Base-by-base conservation (phyloP, 2,888 invertebrate species). In the Glaucopsyche alexis region DNA sequence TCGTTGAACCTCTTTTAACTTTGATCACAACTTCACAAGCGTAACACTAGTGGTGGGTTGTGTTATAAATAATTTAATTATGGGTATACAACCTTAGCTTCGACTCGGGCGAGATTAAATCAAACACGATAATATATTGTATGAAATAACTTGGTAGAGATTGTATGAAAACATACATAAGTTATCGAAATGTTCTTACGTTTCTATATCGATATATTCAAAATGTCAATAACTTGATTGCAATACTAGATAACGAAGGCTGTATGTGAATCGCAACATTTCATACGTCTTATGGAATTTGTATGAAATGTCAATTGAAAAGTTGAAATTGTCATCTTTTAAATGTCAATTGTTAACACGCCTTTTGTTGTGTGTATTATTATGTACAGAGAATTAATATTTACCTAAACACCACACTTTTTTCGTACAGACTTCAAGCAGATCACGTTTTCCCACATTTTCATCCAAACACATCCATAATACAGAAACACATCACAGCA, bases 351-450 rank as follows among this genome's bases (percentile, higher is more conserved):
- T 47, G 47, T 1, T 60, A 11, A 55, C 13, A 60, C 14, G 29
- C 14, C 60, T 38, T 38, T 7, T 29, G 29, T 38, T 7, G 13
- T 47, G 14, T 7, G 11, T 49, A 42, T 67, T 2, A 29, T 3
- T 29, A 4, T 29, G 29, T 29, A 29, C 29, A 29, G 11, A 38
- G 7, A 69, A 29, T 14, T 38, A 38, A 47, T 67, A 76, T 89
- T 85, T 78, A 91, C 90, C 87, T 90, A 89, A 81, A 82, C 78
- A 78, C 78, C 78, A 80, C 81, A 82, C 91, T 93, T 93, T 92
- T 93, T 93, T 83, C 92, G 86, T 75, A 93, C 92, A 80, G 90
- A 89, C 84, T 91, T 92, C 75, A 87, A 85, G 84, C 85, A 89
- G 83, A 89, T 88, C 81, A 88, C 83, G 81, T 84, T 85, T 80